Evolutionary conservation across 2,113 vertebrate genomes (phyloP).

Genomic region (Aphelocoma coerulescens): DNA sequence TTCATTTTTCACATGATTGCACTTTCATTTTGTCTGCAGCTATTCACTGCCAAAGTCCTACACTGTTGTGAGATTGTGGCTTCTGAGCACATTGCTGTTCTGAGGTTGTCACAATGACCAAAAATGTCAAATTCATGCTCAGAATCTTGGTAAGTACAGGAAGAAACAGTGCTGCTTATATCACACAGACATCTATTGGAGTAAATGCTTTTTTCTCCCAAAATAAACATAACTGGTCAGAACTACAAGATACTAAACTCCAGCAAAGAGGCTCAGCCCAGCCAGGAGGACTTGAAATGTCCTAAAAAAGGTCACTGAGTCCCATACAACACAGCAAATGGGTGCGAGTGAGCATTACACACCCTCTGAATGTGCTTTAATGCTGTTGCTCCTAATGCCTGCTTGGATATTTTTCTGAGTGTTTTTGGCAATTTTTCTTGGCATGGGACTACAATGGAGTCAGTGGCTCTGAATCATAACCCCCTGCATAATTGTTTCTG

Average conservation of each 20-base stretch:
- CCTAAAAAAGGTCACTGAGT: neutral
- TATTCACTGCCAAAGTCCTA: neutral
- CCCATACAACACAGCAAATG: neutral
- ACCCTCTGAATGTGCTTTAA: constrained; percentile 5
- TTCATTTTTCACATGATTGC: neutral
- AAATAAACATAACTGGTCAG: neutral
- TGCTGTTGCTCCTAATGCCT: constrained; percentile 11
- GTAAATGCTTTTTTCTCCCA: neutral
- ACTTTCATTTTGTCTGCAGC: neutral
- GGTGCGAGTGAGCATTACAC: neutral
- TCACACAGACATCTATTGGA: neutral
- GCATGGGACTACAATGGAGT: neutral
- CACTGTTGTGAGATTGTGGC: neutral
- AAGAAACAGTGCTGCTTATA: neutral
- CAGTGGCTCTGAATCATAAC: constrained; percentile 29
- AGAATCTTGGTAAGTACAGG: neutral
- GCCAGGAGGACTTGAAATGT: neutral
- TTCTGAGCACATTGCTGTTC: neutral
- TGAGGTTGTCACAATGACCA: neutral
- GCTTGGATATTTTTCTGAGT: constrained; percentile 34
- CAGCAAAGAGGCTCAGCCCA: neutral
- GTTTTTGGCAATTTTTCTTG: constrained; percentile 51
- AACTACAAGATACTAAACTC: neutral
- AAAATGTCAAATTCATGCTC: neutral
- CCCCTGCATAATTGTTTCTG: neutral